phyloP scores from a whole-genome alignment of 1,140 invertebrate species.

The Drosophila tristis region DNA sequence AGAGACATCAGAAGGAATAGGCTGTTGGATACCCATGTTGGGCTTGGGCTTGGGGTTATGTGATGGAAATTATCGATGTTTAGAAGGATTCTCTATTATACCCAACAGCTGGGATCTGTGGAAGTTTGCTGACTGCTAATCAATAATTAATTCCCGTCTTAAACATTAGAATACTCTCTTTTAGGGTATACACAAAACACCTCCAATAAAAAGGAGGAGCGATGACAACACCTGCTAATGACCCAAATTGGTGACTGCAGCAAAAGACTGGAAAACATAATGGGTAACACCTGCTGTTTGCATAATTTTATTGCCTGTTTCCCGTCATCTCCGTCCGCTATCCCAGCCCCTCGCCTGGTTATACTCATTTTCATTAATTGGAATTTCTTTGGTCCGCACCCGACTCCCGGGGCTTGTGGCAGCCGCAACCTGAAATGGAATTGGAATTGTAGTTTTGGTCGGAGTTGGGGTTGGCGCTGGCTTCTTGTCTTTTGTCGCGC shows the following conservation, averaged over 20 bases:
- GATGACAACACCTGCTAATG: slow-evolving; percentile 75
- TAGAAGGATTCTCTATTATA: no score
- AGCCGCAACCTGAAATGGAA: slow-evolving; percentile 7
- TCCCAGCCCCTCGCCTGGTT: slow-evolving; percentile 5
- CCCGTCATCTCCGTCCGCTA: slow-evolving; percentile 3
- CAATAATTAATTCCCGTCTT: no score
- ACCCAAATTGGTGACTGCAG: slow-evolving; percentile 75
- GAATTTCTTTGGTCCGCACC: slow-evolving; percentile 63
- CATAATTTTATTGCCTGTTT: slow-evolving; percentile 66
- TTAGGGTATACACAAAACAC: neutral
- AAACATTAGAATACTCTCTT: no score
- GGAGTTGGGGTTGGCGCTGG: slow-evolving; percentile 13
- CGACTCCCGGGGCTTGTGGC: slow-evolving; percentile 37
- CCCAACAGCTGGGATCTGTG: no score
- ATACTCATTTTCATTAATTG: slow-evolving; percentile 76
- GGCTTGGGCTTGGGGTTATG: no score
- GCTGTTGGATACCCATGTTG: no score
- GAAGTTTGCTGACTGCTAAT: no score
- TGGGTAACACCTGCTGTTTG: slow-evolving; percentile 78
- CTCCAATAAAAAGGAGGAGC: slow-evolving; percentile 49
- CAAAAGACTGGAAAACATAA: slow-evolving; percentile 45
- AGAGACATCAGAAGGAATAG: no score
- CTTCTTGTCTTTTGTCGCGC: slow-evolving; percentile 72
- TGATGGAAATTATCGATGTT: no score
- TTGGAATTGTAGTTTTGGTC: neutral